phyloP scores from a whole-genome alignment of 2,113 vertebrate genomes.

The Equus przewalskii region DNA sequence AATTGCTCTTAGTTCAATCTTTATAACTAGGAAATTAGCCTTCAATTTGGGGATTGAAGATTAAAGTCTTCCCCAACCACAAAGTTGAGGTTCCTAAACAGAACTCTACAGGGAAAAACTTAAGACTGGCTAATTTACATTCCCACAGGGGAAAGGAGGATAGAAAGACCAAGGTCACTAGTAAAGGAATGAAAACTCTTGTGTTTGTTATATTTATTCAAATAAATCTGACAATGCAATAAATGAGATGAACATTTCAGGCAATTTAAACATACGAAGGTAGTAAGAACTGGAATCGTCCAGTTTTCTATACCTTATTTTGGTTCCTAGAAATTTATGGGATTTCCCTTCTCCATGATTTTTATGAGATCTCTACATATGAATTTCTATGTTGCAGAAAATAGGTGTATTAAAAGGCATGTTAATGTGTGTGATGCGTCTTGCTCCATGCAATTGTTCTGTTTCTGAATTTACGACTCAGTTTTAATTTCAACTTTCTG shows the following conservation, averaged over 20 bases:
- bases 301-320: not conserved
- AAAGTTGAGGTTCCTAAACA: not conserved
- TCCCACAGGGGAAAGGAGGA: not conserved
- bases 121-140: not conserved
- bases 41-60: not conserved
- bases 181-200: not conserved
- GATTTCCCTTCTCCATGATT: not conserved
- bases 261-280: not conserved
- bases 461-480: not conserved
- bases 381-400: not conserved
- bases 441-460: not conserved
- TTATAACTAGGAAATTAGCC: constrained; percentile 38
- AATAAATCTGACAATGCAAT: not conserved
- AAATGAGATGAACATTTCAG: not conserved
- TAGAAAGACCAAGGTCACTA: not conserved
- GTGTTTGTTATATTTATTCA: not conserved
- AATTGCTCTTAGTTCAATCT: not conserved
- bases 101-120: not conserved
- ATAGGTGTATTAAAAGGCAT: not conserved
- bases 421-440: not conserved
- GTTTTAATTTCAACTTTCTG: not conserved
- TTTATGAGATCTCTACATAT: not conserved
- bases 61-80: not conserved
- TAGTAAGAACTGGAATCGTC: not conserved
- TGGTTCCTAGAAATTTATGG: not conserved